Conservation (phyloP, 2,113 vertebrate species). For the Prunella himalayana region DNA sequence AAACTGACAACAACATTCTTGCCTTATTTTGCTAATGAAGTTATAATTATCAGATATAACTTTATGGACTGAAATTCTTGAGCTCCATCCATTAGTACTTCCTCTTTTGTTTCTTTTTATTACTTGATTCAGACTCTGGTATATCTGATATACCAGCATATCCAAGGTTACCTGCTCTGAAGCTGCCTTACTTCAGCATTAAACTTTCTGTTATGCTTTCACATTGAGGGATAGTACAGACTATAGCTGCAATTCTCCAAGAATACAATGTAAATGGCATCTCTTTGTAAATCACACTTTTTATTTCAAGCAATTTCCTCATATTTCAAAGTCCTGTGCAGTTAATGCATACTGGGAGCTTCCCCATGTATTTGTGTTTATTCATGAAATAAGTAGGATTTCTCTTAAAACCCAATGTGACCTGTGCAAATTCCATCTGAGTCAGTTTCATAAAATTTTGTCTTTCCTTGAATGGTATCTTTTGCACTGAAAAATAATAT, state of each 20-base stretch:
- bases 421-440: not conserved
- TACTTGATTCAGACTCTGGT: not conserved
- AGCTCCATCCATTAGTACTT: not conserved
- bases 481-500: not conserved
- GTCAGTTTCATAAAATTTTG: not conserved
- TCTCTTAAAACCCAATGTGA: not conserved
- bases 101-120: not conserved
- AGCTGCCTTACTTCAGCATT: not conserved
- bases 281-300: conserved; percentile 66
- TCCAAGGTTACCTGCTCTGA: not conserved
- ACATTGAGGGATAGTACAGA: conserved; percentile 17
- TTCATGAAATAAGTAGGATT: not conserved
- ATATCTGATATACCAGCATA: not conserved
- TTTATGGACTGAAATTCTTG: not conserved
- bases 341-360: conserved; percentile 63
- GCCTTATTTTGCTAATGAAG: not conserved
- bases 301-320: conserved; percentile 47
- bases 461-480: not conserved
- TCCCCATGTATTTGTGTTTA: not conserved
- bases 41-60: not conserved
- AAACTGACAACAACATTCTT: not conserved
- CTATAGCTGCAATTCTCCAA: not conserved
- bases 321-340: conserved; percentile 60
- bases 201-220: conserved; percentile 36
- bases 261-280: not conserved